A percentile compares a stretch with the other conserved stretches of the same genome.
Conservation (phyloP, 2,113 vertebrate genomes). For the Falco punctatus region DNA sequence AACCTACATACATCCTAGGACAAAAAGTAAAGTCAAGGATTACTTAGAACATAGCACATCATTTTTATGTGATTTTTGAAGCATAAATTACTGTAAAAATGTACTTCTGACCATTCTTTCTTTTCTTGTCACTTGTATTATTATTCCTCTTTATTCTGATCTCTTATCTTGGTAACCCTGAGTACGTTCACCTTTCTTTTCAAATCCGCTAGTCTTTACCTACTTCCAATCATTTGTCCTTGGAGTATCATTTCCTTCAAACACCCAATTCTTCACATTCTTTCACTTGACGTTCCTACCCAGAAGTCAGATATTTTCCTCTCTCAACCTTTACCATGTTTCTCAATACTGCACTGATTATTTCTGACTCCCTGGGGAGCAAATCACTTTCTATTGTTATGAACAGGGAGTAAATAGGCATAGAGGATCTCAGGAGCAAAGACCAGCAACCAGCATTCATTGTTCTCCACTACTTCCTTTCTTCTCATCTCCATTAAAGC, state of each 20-base stretch:
- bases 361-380: not conserved
- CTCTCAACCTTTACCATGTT: not conserved
- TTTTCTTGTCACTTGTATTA: not conserved
- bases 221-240: not conserved
- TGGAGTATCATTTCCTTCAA: not conserved
- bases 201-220: not conserved
- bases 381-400: not conserved
- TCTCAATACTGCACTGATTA: not conserved
- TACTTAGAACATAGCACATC: not conserved
- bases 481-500: not conserved
- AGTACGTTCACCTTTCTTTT: not conserved
- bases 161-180: not conserved
- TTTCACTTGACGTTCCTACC: not conserved
- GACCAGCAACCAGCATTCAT: not conserved
- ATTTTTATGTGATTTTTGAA: not conserved
- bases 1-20: not conserved
- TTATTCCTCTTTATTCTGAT: conserved; percentile 3
- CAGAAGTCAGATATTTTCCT: not conserved
- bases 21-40: not conserved
- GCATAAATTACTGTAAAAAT: not conserved
- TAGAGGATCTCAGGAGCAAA: not conserved
- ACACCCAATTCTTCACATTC: not conserved
- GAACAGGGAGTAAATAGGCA: not conserved
- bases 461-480: not conserved
- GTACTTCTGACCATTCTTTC: not conserved